phyloP scores from a whole-genome alignment of 2,888 invertebrate genomes.

The Pristionchus exspectatus region DNA sequence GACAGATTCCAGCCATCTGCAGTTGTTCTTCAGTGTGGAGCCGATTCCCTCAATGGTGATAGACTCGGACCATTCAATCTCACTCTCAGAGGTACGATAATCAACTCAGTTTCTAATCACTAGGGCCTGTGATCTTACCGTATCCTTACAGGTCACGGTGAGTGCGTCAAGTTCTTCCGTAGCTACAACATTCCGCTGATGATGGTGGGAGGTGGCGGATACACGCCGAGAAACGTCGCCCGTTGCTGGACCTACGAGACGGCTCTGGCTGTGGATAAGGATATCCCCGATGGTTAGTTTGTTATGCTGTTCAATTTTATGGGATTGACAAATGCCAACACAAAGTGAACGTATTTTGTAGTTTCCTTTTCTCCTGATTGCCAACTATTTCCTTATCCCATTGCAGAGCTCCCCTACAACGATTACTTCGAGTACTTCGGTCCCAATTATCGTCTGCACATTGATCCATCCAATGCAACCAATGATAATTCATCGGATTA shows the following conservation, averaged over 20 bases:
- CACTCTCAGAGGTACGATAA: constrained; percentile 68
- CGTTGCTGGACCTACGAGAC: constrained; percentile 98
- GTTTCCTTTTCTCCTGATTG: not conserved
- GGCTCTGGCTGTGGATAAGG: constrained; percentile 82
- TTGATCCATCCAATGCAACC: constrained; percentile 72
- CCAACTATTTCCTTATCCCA: not conserved
- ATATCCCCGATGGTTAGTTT: constrained; percentile 70
- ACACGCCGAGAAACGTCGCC: constrained; percentile 76
- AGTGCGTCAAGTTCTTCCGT: constrained; percentile 98
- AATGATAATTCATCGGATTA: constrained; percentile 71
- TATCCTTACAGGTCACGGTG: constrained; percentile 81
- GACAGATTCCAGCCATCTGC: constrained; percentile 99
- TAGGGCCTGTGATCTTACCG: not conserved
- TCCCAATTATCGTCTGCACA: constrained; percentile 76
- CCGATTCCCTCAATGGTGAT: constrained; percentile 97
- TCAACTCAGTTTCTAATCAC: not conserved
- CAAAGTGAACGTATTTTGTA: no score
- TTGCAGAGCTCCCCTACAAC: constrained; percentile 75
- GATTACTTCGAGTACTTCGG: constrained; percentile 77
- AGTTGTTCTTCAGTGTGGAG: constrained; percentile 98
- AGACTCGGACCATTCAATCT: constrained; percentile 91
- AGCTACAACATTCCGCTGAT: constrained; percentile 96
- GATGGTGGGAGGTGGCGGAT: constrained; percentile 96
- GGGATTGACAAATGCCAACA: no score
- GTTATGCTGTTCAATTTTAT: no score